These are phyloP conservation scores for Zosterops borbonicus DNA, from an alignment of 2,113 vertebrate genomes.

Conservation along the genomic window DNA sequence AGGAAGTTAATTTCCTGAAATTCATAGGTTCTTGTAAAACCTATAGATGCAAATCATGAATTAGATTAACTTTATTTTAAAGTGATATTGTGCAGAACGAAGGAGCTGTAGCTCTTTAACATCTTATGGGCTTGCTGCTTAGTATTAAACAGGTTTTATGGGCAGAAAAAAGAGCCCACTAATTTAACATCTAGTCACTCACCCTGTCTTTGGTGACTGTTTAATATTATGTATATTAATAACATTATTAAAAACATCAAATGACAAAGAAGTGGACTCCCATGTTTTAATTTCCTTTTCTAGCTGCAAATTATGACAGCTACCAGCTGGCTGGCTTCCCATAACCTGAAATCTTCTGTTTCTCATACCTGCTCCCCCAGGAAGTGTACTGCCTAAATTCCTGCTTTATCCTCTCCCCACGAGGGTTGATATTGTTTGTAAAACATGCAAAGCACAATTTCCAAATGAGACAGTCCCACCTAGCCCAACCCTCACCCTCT, in stretches of 20 bases:
- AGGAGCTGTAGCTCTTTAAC: slow-evolving; percentile 1
- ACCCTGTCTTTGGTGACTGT: background rate
- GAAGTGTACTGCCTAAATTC: background rate
- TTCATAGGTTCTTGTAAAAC: slow-evolving; percentile 62
- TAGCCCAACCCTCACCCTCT: background rate
- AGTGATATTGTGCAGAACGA: slow-evolving; percentile 9
- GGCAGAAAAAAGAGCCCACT: background rate
- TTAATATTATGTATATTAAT: background rate
- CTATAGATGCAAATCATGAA: slow-evolving; percentile 34
- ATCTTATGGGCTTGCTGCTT: slow-evolving; percentile 21
- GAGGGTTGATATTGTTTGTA: background rate
- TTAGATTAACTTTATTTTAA: slow-evolving; percentile 62
- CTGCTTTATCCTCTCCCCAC: background rate
- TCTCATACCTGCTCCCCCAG: background rate
- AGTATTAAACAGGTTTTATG: slow-evolving; percentile 26
- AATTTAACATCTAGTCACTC: background rate
- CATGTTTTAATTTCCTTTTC: background rate
- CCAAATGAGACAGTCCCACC: rapidly evolving
- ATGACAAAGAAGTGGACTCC: background rate
- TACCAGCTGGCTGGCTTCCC: background rate
- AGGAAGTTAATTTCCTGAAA: slow-evolving; percentile 66
- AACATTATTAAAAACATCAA: slow-evolving; percentile 3
- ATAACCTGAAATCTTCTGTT: background rate
- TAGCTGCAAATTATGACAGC: background rate
- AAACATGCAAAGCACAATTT: background rate